Conservation (phyloP, 2,888 invertebrate genomes). For the Liodrosophila aerea region DNA sequence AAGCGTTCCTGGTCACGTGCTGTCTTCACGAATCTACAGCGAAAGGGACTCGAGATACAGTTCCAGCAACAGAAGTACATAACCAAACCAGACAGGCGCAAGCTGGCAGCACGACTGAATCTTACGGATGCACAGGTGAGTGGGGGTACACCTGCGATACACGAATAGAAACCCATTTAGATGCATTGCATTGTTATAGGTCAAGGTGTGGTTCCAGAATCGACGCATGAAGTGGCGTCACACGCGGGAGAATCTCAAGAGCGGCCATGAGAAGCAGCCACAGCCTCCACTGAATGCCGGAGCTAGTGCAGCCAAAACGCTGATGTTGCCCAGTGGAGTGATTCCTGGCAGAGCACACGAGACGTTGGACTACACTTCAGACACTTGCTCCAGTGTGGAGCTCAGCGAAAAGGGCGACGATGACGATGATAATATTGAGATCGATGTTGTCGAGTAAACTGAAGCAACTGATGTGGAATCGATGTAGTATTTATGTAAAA, state of each 20-base stretch:
- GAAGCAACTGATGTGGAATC: neutral
- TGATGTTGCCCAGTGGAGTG: conserved; percentile 3
- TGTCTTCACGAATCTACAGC: conserved; percentile 95
- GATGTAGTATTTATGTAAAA: too few relatives aligned
- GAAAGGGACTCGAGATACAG: conserved; percentile 95
- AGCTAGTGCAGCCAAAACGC: conserved; percentile 11
- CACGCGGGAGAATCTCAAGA: conserved; percentile 85
- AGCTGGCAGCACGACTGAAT: conserved; percentile 94
- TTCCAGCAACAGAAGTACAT: conserved; percentile 98
- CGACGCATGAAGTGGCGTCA: conserved; percentile 95
- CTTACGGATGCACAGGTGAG: conserved; percentile 95
- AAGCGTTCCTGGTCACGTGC: conserved; percentile 97
- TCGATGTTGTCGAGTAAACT: conserved; percentile 79
- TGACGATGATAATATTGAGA: conserved; percentile 78
- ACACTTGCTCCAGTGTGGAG: conserved; percentile 73
- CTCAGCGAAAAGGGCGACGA: conserved; percentile 73
- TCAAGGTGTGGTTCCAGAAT: conserved; percentile 96
- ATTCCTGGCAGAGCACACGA: conserved; percentile 17
- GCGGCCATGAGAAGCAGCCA: conserved; percentile 80
- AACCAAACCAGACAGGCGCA: conserved; percentile 95
- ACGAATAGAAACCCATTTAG: too few relatives aligned
- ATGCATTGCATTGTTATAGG: conserved; percentile 85
- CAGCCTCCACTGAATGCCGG: conserved; percentile 25
- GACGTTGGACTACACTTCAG: conserved; percentile 65
- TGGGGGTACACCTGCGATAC: too few relatives aligned